Evolutionary conservation across 2,113 vertebrate species (phyloP).

Genomic region (Mustelus asterias): DNA sequence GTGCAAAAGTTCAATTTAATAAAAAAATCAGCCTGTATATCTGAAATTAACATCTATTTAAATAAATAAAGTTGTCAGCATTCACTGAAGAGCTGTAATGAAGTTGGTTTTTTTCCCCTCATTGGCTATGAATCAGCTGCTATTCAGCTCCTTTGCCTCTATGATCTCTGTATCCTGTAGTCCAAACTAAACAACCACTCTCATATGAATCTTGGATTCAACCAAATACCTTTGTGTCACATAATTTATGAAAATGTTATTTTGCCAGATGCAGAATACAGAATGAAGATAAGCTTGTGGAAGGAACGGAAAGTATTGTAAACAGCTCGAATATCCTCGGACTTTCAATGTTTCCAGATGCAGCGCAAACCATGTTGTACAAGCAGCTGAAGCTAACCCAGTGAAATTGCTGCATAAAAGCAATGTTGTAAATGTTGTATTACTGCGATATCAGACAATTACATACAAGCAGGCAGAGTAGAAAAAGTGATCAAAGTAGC

Average conservation of each 20-base stretch:
- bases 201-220: background rate
- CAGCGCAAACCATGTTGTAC: background rate
- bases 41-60: constrained; percentile 32
- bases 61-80: constrained; percentile 30
- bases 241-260: constrained; percentile 35
- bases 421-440: background rate
- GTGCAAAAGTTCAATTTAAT: constrained; percentile 33
- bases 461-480: background rate
- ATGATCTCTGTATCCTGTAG: constrained; percentile 18
- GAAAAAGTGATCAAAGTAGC: background rate
- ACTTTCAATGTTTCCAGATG: background rate
- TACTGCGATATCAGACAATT: background rate
- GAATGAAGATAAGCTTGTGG: background rate
- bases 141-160: constrained; percentile 1
- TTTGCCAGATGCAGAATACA: constrained; percentile 19
- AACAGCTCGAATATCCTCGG: background rate
- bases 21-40: background rate
- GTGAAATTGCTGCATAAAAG: background rate
- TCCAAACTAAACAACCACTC: constrained; percentile 29
- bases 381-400: background rate
- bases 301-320: background rate
- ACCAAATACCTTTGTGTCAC: background rate
- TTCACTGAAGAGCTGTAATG: background rate
- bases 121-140: constrained; percentile 24
- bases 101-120: constrained; percentile 1